These are phyloP conservation scores for Pituophis catenifer DNA, from an alignment of 2,113 vertebrate genomes.

Conservation along the genomic window DNA sequence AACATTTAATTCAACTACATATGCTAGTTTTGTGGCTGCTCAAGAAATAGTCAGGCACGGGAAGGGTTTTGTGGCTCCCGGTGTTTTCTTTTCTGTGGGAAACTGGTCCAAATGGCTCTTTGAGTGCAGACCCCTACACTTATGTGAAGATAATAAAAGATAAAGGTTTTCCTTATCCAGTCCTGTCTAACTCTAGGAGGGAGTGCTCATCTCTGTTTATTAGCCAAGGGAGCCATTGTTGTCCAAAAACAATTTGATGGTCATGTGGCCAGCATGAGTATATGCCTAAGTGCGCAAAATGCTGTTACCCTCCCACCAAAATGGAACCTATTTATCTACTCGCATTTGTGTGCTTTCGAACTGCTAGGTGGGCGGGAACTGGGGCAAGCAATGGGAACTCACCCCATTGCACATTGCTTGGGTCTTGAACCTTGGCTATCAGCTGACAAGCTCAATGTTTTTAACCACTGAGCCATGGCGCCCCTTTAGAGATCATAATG, in stretches of 20 bases:
- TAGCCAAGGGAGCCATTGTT: background rate
- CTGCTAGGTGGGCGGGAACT: background rate
- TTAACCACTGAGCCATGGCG: background rate
- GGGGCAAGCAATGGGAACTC: background rate
- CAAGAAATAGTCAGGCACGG: too few species aligned
- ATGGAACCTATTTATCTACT: background rate
- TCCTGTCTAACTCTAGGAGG: background rate
- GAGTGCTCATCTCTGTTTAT: background rate
- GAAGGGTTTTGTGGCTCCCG: too few species aligned
- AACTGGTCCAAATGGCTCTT: too few species aligned
- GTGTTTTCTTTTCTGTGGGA: too few species aligned
- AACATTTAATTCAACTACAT: too few species aligned
- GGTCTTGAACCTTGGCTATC: background rate
- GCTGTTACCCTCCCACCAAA: background rate
- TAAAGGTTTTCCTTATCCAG: background rate
- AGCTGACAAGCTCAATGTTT: background rate
- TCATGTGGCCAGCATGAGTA: background rate
- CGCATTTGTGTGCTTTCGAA: background rate
- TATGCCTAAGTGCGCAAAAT: background rate
- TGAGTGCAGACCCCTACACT: background rate
- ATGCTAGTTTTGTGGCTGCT: too few species aligned
- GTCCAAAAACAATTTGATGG: background rate
- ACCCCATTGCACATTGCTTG: background rate
- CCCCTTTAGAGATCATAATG: background rate
- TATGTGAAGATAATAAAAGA: background rate